These are phyloP conservation scores for Hedya salicella DNA, from an alignment of 2,888 invertebrate genomes.

Conservation along the genomic window DNA sequence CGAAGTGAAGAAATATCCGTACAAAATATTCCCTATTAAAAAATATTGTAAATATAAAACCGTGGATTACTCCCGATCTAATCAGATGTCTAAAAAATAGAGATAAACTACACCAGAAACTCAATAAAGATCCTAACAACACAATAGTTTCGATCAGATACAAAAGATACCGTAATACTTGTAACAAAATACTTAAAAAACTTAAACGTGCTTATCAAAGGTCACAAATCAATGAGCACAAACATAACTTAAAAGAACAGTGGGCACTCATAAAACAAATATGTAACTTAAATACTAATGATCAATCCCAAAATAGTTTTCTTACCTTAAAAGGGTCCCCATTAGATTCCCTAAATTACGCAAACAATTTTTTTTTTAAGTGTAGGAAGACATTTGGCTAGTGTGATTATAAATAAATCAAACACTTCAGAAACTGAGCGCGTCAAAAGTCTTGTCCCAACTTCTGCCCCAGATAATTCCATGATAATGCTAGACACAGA, in stretches of 20 bases:
- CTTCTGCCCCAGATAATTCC: neutral
- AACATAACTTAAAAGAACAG: constrained; percentile 1
- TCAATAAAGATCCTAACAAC: constrained; percentile 10
- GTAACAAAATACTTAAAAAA: constrained; percentile 19
- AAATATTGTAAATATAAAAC: constrained; percentile 4
- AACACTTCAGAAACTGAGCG: neutral
- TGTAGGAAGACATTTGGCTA: neutral
- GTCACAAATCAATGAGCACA: neutral
- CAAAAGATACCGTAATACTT: constrained; percentile 23
- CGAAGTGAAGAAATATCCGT: too few species aligned
- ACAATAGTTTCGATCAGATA: neutral
- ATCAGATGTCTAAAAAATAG: constrained; percentile 19
- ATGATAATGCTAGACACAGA: neutral
- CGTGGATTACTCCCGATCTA: constrained; percentile 6
- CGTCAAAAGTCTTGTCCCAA: neutral
- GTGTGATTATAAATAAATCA: neutral
- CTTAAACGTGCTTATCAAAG: constrained; percentile 5
- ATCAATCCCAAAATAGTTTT: neutral
- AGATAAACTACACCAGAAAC: constrained; percentile 23
- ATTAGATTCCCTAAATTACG: constrained; percentile 9
- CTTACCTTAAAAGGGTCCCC: neutral
- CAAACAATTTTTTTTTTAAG: constrained; percentile 4
- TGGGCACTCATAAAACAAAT: constrained; percentile 13
- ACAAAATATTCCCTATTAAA: too few species aligned
- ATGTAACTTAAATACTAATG: neutral